These are phyloP conservation scores for Dusona sp. DNA, from an alignment of 2,888 invertebrate species.

Conservation along the genomic window DNA sequence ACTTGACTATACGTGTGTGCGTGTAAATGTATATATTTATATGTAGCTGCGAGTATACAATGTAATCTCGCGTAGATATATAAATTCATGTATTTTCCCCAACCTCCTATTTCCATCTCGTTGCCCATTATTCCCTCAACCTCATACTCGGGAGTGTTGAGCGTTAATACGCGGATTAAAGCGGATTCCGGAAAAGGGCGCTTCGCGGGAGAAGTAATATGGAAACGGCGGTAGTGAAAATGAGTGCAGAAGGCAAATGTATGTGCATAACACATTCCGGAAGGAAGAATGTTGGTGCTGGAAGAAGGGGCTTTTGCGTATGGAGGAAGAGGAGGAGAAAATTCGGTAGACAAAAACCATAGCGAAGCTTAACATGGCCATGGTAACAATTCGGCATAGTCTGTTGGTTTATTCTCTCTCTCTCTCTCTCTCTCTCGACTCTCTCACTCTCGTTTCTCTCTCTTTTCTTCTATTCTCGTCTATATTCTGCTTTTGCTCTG, in stretches of 20 bases:
- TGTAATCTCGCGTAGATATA: slow-evolving; percentile 66
- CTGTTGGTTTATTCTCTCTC: too few relatives aligned
- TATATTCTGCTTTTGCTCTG: not conserved
- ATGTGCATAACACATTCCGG: slow-evolving; percentile 43
- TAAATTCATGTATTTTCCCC: slow-evolving; percentile 64
- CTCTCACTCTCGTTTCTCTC: not conserved
- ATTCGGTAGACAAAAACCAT: slow-evolving; percentile 25
- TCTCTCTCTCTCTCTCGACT: not conserved
- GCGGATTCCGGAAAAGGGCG: slow-evolving; percentile 56
- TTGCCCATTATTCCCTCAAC: slow-evolving; percentile 1
- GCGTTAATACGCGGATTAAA: slow-evolving; percentile 63
- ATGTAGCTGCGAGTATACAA: not conserved
- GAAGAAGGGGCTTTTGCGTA: not conserved
- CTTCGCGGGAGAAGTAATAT: slow-evolving; percentile 49
- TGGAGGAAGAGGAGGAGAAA: not conserved
- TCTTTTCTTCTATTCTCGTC: not conserved
- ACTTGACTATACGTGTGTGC: not conserved
- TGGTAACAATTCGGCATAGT: slow-evolving; percentile 31
- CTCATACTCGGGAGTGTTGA: slow-evolving; percentile 14
- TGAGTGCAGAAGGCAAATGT: slow-evolving; percentile 49
- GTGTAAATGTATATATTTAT: not conserved
- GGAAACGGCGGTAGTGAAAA: slow-evolving; percentile 49
- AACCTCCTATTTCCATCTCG: slow-evolving; percentile 19
- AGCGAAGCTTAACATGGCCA: slow-evolving; percentile 38
- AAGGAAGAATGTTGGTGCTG: slow-evolving; percentile 40